Percentiles rank a stretch among this genome's conserved stretches.
These are phyloP conservation scores for Eupelmus urozonus DNA, from an alignment of 2,888 invertebrate species.

Conservation along the genomic window DNA sequence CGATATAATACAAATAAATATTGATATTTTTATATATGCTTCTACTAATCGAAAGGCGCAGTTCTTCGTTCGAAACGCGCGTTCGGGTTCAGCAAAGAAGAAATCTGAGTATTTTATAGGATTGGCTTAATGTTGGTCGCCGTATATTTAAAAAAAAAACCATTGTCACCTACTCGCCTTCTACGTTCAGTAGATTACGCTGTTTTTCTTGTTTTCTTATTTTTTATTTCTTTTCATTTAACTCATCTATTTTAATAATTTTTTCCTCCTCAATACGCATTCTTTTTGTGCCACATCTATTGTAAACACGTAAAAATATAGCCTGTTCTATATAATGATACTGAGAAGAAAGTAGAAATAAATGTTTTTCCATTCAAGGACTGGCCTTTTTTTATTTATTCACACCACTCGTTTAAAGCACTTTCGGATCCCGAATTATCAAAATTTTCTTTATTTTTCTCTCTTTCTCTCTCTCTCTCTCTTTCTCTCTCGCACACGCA, in stretches of 20 bases:
- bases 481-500: too few species aligned
- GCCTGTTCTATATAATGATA: constrained; percentile 62
- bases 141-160: too few species aligned
- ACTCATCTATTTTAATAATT: constrained; percentile 23
- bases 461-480: too few species aligned
- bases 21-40: too few species aligned
- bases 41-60: too few species aligned
- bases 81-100: neutral
- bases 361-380: constrained; percentile 77
- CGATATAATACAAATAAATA: too few species aligned
- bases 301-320: constrained; percentile 61
- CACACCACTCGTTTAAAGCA: constrained; percentile 67
- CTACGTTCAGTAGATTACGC: constrained; percentile 37
- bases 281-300: constrained; percentile 57
- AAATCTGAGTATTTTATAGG: constrained; percentile 10
- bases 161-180: constrained; percentile 28
- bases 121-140: too few species aligned
- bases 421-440: constrained; percentile 67
- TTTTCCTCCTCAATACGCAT: constrained; percentile 14
- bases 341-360: constrained; percentile 74
- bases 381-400: constrained; percentile 75
- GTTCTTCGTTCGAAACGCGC: too few species aligned
- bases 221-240: constrained; percentile 23
- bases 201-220: constrained; percentile 36
- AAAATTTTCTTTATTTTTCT: constrained; percentile 72